Evolutionary conservation across 2,797 vertebrate species (phyloP).

Genomic region (Tympanoctomys barrerae): DNA sequence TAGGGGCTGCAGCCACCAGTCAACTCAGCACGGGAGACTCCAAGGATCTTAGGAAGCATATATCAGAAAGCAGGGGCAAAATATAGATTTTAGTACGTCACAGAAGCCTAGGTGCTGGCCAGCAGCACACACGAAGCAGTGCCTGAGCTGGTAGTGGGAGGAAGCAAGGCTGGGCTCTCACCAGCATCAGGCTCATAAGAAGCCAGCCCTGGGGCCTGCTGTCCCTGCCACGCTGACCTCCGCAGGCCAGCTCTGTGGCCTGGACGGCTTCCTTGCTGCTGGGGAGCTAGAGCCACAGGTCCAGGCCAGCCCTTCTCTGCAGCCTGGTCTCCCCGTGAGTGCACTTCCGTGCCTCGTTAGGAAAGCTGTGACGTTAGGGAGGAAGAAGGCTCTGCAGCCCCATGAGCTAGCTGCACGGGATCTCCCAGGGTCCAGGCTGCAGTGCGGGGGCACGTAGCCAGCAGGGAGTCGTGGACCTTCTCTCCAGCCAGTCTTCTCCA

Average conservation of each 20-base stretch:
- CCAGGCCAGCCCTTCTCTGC: neutral
- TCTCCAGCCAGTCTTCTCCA: neutral
- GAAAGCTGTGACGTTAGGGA: neutral
- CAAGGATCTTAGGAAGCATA: neutral
- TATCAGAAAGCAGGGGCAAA: neutral
- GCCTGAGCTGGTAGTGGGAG: neutral
- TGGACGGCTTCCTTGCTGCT: neutral
- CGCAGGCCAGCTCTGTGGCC: neutral
- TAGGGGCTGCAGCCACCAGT: neutral
- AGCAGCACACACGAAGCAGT: too few relatives aligned
- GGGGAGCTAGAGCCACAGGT: accelerated
- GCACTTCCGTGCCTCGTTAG: neutral
- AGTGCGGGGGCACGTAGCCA: neutral
- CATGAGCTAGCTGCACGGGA: neutral
- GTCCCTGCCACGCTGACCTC: neutral
- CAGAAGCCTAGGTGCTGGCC: neutral
- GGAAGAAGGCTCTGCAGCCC: neutral
- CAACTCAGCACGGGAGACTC: neutral
- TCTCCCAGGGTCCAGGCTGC: neutral
- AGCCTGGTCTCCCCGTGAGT: neutral
- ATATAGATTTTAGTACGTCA: neutral
- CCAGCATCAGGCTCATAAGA: neutral
- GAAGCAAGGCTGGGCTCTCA: neutral
- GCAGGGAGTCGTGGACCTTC: neutral
- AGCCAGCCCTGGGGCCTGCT: neutral